These are phyloP conservation scores for Zootoca vivipara DNA, from an alignment of 2,113 vertebrate species.

Conservation along the genomic window DNA sequence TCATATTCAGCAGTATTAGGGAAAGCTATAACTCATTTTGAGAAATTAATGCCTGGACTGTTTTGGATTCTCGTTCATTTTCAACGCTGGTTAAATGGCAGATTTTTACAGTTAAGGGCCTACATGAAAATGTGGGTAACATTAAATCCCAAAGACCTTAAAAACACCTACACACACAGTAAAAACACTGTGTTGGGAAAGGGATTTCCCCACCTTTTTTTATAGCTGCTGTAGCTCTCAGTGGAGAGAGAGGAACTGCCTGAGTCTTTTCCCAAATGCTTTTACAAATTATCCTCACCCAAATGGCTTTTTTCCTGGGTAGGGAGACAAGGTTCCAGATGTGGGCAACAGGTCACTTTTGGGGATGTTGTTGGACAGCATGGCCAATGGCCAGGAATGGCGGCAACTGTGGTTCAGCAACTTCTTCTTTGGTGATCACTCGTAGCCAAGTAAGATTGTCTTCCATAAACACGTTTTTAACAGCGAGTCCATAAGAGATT, in stretches of 20 bases:
- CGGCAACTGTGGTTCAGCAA: too few species aligned
- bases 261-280: background rate
- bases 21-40: background rate
- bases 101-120: background rate
- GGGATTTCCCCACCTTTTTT: too few species aligned
- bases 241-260: background rate
- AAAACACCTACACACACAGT: too few species aligned
- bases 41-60: slow-evolving; percentile 1
- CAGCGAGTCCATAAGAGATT: too few species aligned
- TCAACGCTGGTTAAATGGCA: background rate
- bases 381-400: too few species aligned
- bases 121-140: background rate
- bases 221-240: background rate
- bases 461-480: too few species aligned
- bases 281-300: background rate
- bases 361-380: too few species aligned
- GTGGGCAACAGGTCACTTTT: too few species aligned
- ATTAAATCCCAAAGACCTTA: background rate
- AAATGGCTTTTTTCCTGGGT: background rate
- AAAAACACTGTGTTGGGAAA: background rate
- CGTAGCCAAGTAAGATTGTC: too few species aligned
- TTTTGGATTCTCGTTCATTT: background rate
- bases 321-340: too few species aligned
- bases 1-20: background rate
- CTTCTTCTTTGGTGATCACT: too few species aligned